Evolutionary conservation across 2,888 invertebrate species (phyloP), one percentile per base, ranked within the genome.

Genomic region (Mantis religiosa): DNA sequence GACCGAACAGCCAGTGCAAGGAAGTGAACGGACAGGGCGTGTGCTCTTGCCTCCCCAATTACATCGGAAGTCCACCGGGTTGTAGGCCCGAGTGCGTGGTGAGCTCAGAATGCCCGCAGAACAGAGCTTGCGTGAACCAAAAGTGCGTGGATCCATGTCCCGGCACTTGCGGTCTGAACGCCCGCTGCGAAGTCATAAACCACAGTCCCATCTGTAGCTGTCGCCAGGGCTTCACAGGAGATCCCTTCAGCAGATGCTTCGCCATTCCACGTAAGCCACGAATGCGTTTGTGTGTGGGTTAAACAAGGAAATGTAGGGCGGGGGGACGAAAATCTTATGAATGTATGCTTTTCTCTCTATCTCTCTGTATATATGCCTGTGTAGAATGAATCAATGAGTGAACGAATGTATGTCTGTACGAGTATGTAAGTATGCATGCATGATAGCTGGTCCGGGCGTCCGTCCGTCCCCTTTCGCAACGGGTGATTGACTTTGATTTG

Each of bases 191-290:
- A 93, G 96, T 97, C 25, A 95, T 96, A 7, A 96, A 96, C 91
- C 97, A 97, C 92, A 95, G 95, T 91, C 96, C 97, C 14, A 95
- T 96, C 91, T 97, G 97, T 91, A 94, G 95, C 88, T 97, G 97
- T 91, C 94, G 95, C 82, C 94, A 94, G 85, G 95, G 95, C 47
- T 96, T 95, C 91, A 94, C 95, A 83, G 97, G 97, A 86, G 95
- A 95, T 93, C 96, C 96, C n/a, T 93, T 93, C 92, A 91, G 91
- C 84, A 91, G 92, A 90, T 93, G 93, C 90, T 92, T 91, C 88
- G 91, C 91, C 25, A 91, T 91, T 89, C 91, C 91, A 90, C 91
- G 92, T 92, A 91, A 91, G 92, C 71, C 92, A 92, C 91, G 92
- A 92, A 92, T 87, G 54, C 54, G 54, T 71, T 71, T 71, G 1